Percentiles rank a stretch among this genome's conserved stretches.
These are phyloP conservation scores for Eupithecia insigniata DNA, from an alignment of 2,888 invertebrate species.

Conservation along the genomic window DNA sequence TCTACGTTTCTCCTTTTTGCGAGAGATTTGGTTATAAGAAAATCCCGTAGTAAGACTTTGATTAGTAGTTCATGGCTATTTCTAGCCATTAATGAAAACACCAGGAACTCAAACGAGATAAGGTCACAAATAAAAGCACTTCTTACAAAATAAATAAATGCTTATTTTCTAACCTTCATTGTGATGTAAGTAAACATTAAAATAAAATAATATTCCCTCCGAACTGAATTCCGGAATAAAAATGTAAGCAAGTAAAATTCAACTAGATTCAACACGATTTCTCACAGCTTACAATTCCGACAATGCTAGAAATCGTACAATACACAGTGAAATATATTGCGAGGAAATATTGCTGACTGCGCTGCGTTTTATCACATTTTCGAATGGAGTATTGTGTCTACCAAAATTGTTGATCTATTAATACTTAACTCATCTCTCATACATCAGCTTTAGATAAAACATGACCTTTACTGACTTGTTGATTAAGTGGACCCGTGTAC, in stretches of 20 bases:
- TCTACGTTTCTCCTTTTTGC: too few relatives aligned
- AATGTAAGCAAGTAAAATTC: not conserved
- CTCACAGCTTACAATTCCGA: slow-evolving; percentile 8
- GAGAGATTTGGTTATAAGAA: too few relatives aligned
- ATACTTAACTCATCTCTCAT: not conserved
- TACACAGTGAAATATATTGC: not conserved
- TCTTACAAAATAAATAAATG: too few relatives aligned
- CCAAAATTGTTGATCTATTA: not conserved
- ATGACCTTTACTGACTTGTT: not conserved
- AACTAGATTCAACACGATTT: slow-evolving; percentile 10
- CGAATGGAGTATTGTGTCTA: not conserved
- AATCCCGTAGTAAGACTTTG: not conserved
- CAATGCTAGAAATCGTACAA: slow-evolving; percentile 8
- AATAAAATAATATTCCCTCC: not conserved
- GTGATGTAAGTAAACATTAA: not conserved
- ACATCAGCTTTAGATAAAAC: not conserved
- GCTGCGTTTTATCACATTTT: not conserved
- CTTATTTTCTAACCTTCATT: not conserved
- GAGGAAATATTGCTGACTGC: not conserved
- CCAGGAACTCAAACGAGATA: too few relatives aligned
- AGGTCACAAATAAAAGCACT: too few relatives aligned
- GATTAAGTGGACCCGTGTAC: too few relatives aligned
- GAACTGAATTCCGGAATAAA: not conserved
- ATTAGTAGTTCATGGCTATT: too few relatives aligned
- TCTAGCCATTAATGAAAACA: too few relatives aligned